Base-by-base conservation (phyloP, 2,113 vertebrate species). In the Brachirus orientalis region DNA sequence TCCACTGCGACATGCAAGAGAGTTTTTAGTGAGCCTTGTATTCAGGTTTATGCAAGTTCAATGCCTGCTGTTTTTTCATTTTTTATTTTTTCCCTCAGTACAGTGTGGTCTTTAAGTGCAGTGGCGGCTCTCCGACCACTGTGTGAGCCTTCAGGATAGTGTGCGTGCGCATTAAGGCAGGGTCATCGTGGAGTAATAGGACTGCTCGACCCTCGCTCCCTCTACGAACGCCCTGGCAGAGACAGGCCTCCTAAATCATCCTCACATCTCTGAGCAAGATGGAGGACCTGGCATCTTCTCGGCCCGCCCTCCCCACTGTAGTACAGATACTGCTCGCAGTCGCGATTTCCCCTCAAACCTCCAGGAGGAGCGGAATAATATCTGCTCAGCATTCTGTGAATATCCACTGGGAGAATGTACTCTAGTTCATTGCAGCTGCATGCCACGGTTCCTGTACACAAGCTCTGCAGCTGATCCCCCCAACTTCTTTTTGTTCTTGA, bases 181-280 rank as follows among this genome's bases (percentile, higher is more conserved):
- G 87, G 83, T 89, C 87, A 82, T 60, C 48, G 80, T 70, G 79
- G 85, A 86, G 87, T 89, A 87, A 89, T 84, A 77, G 87, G 83
- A 87, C 77, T 84, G 79, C 82, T 84, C 70, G 55, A 74, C 76
- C 77, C 69, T 28, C 36, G 46, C 68, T 86, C 73, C 69, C 77
- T 84, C 86, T 83, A 82, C 59, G 35, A 55, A 72, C 73, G 83
- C 64, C 75, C 64, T 54, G 54, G 78, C 61, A 65, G 41, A 83
- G 86, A 89, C 84, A 89, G 82, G 79, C 52, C 78, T 75, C 80
- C 56, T 91, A 84, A 88, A 89, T 89, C 86, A 89, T 87, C 75
- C 76, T 83, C 80, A 77, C 79, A 68, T 80, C 73, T 84, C 78
- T 85, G 84, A 88, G 56, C 80, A 80, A 86, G 87, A 86, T 79